Conservation (phyloP, 1,140 invertebrate genomes). For the Conopomorpha cramerella region DNA sequence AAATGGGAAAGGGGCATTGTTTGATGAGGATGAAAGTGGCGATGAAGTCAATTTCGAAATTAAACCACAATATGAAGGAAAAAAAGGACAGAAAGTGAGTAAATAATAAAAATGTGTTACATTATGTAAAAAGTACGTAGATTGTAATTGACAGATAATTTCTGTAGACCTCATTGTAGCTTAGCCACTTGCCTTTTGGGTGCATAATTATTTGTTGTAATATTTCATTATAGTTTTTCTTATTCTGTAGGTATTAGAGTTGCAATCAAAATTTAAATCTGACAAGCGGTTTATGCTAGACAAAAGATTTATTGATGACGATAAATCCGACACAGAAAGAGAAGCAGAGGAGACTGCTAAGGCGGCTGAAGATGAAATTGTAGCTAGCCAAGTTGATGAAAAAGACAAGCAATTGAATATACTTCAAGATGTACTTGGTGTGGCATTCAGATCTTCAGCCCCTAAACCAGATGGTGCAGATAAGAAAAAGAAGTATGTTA, state of each 20-base stretch:
- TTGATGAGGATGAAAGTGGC: conserved; percentile 55
- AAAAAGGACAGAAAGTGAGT: conserved; percentile 59
- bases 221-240: too few relatives aligned
- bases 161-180: too few relatives aligned
- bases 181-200: too few relatives aligned
- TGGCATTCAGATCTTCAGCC: conserved; percentile 26
- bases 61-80: conserved; percentile 61
- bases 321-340: conserved; percentile 14
- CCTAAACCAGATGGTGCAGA: conserved; percentile 20
- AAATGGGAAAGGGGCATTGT: conserved; percentile 33
- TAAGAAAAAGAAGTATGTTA: conserved; percentile 31
- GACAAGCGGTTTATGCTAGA: conserved; percentile 66
- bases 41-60: conserved; percentile 54
- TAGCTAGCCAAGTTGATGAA: conserved; percentile 51
- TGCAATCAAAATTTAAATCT: conserved; percentile 62
- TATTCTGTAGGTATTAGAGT: conserved; percentile 52
- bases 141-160: too few relatives aligned
- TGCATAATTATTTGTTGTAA: too few relatives aligned
- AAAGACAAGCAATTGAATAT: conserved; percentile 64
- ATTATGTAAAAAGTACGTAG: too few relatives aligned
- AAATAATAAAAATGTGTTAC: conserved; percentile 6
- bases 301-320: conserved; percentile 61
- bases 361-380: conserved; percentile 16
- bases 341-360: conserved; percentile 13
- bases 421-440: conserved; percentile 61